These are phyloP conservation scores for Gymnobelideus leadbeateri DNA, from an alignment of 2,113 vertebrate species.

Conservation along the genomic window DNA sequence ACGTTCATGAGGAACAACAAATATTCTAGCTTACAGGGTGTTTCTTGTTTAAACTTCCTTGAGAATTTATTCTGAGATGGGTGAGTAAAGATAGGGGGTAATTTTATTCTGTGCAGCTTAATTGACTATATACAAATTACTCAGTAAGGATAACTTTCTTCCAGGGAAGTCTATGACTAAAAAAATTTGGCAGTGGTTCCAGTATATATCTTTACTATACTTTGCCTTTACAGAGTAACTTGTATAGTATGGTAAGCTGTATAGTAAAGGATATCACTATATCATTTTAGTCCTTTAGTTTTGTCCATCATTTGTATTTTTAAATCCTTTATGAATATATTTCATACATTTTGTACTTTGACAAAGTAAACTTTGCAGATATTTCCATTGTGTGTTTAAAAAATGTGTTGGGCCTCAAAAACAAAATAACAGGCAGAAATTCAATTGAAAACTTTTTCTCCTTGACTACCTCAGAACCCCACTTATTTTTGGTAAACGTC, in stretches of 20 bases:
- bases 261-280: not conserved
- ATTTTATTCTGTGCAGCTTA: not conserved
- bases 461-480: not conserved
- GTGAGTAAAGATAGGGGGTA: not conserved
- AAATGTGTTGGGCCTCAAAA: not conserved
- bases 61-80: not conserved
- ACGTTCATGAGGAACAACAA: not conserved
- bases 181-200: not conserved
- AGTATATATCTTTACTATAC: not conserved
- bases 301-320: not conserved
- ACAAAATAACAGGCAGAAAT: not conserved
- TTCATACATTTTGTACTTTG: not conserved
- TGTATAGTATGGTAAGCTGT: not conserved
- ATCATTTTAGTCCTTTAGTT: not conserved
- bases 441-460: not conserved
- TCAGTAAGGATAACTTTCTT: not conserved
- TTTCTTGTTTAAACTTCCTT: not conserved
- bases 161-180: not conserved
- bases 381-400: not conserved
- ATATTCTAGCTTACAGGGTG: not conserved
- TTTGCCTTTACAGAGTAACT: not conserved
- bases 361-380: not conserved
- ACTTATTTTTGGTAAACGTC: not conserved
- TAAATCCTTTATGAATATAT: not conserved
- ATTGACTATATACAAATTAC: not conserved